Evolutionary conservation across 1,140 invertebrate species (phyloP), one percentile per base, ranked within the genome.

Genomic region (Sarcophaga peregrina): DNA sequence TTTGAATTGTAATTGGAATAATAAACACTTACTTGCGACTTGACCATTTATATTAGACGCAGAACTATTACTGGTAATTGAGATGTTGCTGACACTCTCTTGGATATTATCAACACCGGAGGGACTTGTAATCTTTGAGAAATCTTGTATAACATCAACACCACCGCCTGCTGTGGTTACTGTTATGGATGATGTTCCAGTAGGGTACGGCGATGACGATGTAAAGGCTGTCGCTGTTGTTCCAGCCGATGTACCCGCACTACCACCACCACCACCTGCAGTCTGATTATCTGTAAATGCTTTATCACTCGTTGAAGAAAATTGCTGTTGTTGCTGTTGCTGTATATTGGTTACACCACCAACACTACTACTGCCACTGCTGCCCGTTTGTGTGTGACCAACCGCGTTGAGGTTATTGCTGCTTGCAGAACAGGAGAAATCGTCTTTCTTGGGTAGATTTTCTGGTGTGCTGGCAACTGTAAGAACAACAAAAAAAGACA

Each of bases 401-500:
- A 37, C 25, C 25, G 25, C 25, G 25, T 37, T 37, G 25, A 37
- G 25, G 25, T 37, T 37, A 37, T 37, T 52, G 62, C 17, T 68
- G 13, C 81, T 76, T 83, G 82, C 84, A n/a, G 75, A 50, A 13
- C 75, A 78, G 50, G 75, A 78, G 78, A 88, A 88, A 86, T 92
- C 91, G 85, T 91, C 91, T 84, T 91, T 91, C 82, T 92, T 92
- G 82, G 90, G 91, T 86, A 92, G 88, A 90, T 90, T 91, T 85
- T 93, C 93, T 81, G 93, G 93, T 84, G 93, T 93, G 87, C 93
- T 93, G 87, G 93, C 93, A 90, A 93, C 93, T 93, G 91, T 5
- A 93, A 93, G 47, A 0, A 86, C 37, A 86, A 84, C 74, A 52
- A 45, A 47, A 76, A 54, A 13, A 58, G 20, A 50, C 15, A 52